phyloP scores from a whole-genome alignment of 2,113 vertebrate genomes.

The Seriola dumerili region DNA sequence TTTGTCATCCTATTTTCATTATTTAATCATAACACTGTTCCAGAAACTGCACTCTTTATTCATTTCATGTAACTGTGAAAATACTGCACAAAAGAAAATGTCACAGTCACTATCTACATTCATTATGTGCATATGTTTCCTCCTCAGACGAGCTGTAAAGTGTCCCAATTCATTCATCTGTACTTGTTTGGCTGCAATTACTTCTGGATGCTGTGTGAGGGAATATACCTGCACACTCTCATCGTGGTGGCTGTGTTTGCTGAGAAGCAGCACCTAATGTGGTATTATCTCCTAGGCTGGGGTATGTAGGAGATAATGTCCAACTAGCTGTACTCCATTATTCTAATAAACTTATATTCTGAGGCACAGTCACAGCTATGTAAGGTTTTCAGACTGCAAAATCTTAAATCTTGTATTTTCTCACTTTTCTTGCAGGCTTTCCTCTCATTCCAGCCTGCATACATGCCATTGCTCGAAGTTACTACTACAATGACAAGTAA shows the following conservation, averaged over 20 bases:
- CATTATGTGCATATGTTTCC: neutral
- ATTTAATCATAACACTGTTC: neutral
- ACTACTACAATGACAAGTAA: constrained; percentile 99
- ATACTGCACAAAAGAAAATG: neutral
- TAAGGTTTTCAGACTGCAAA: neutral
- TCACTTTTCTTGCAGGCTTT: constrained; percentile 86
- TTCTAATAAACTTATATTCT: neutral
- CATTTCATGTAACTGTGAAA: neutral
- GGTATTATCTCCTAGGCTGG: constrained; percentile 99
- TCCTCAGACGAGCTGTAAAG: constrained; percentile 92
- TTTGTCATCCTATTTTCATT: neutral
- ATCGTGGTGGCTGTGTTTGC: constrained; percentile 98
- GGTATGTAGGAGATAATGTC: constrained; percentile 83
- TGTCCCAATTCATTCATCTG: constrained; percentile 93
- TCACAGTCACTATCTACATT: neutral
- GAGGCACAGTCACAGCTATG: neutral
- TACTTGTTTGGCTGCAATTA: constrained; percentile 98
- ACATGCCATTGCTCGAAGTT: constrained; percentile 92
- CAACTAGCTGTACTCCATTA: neutral
- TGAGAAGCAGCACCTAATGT: constrained; percentile 96
- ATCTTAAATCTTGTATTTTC: neutral
- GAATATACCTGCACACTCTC: constrained; percentile 97
- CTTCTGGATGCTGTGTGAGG: constrained; percentile 99
- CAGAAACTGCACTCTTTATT: neutral
- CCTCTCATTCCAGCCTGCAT: constrained; percentile 94